Base-by-base conservation (phyloP, 2,797 vertebrate species). In the Spea hammondii region DNA sequence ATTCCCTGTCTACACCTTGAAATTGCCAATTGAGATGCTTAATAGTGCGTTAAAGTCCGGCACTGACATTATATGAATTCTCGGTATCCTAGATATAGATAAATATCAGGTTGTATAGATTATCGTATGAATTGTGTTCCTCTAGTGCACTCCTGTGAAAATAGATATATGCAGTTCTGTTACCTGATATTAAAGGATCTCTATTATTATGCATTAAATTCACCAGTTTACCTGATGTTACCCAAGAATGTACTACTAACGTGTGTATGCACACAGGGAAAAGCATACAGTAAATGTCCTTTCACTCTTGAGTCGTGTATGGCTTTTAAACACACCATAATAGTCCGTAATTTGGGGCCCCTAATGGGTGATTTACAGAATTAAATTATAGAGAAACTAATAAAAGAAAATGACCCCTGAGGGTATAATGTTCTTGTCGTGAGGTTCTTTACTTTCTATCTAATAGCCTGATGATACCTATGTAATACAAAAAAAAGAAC, bases 401-500 rank as follows among this genome's bases (percentile, higher is more conserved):
- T 64, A 55, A 51, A 8, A 53, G 8, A 68, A 79, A 76, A 76
- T 60, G 11, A 80, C 53, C 79, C 67, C 73, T 32, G 68, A 32
- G 70, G 79, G 11, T 76, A 73, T 65, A 81, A 72, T 64, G 55
- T 59, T 68, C 14, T 59, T n/a, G 64, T 81, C 79, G 79, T 81
- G 74, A 81, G 47, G 72, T 81, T 81, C 74, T 32, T 32, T 51
- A 48, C 53, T 67, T 67, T 76, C 17, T 9, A 72, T 57, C 53
- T 59, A 60, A 49, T 67, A 76, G 55, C 14, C 11, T 48, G 13
- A 81, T 46, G 70, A 69, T 59, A 47, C 10, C 47, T 68, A 72
- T 53, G 54, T 12, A 13, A 47, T 12, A 67, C 17, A 77, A 32
- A 44, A 65, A 65, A 7, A 6, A 5, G 76, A 57, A n/a, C 47